Base-by-base conservation (phyloP, 2,888 invertebrate genomes). In the Caenorhabditis sinica region DNA sequence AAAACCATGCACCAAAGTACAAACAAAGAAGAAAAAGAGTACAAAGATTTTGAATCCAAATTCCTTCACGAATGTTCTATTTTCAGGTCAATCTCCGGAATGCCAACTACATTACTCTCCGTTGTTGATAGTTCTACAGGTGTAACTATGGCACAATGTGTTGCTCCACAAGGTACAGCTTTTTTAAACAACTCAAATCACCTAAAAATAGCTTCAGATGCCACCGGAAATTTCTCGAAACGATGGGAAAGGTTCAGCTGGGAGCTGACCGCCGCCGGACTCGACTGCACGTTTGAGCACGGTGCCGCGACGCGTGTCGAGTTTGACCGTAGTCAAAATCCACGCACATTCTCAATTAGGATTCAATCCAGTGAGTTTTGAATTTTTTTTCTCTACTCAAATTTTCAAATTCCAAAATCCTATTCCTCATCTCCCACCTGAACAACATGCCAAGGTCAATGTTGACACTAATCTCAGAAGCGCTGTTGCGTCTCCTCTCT, bases 231-330 rank as follows among this genome's bases (percentile, higher is more conserved):
- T 53, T 75, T 73, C 43, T 75, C 85, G 23, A 75, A 79, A 58
- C 86, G 86, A 74, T 90, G 90, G 90, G 87, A 86, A 25, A 76
- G 79, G 36, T 89, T 90, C 83, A 82, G 83, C n/a, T 90, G 90
- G 90, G 86, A 85, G 20, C 85, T 90, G 58, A 83, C 85, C 23
- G 63, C 80, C 20, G 77, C 83, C 63, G 81, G 85, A 3, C 83
- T 90, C 53, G 82, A 86, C 25, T 90, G 90, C 69, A 86, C 81
- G 25, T 87, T 88, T 53, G 76, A 75, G 30, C 51, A 72, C 28
- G 66, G 72, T 1, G 65, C 56, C 23, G 72, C 86, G 0, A 80
- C 77, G 13, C 79, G 80, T n/a, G 80, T 73, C 5, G 79, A 80
- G 45, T 89, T 89, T 63, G 72, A 79, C 13, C 74, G 58, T 17